A percentile compares a stretch with the other conserved stretches of the same genome.
These are phyloP conservation scores for Leucophenga varia DNA, from an alignment of 1,140 invertebrate genomes.

Conservation along the genomic window DNA sequence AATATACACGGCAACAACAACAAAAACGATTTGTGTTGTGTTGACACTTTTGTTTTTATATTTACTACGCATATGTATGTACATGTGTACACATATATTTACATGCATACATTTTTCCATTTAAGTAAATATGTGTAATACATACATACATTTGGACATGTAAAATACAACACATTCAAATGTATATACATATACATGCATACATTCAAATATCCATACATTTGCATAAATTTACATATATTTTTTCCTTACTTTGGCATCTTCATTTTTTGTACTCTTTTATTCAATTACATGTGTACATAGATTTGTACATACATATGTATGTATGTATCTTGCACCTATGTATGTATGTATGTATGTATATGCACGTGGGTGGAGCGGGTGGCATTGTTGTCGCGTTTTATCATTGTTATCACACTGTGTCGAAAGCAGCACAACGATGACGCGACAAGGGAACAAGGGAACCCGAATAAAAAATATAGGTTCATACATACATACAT, in stretches of 20 bases:
- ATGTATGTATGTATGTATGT: conserved; percentile 12
- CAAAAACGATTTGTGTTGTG: conserved; percentile 34
- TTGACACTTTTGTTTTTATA: conserved; percentile 39
- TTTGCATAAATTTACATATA: no score
- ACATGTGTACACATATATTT: not conserved
- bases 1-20: conserved; percentile 21
- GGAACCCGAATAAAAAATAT: no score
- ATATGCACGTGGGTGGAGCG: conserved; percentile 6
- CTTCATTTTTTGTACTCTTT: conserved; percentile 45
- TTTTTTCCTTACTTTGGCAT: conserved; percentile 18
- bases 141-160: not conserved
- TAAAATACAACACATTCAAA: no score
- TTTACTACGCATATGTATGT: not conserved
- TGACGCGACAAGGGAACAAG: no score
- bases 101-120: not conserved
- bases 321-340: conserved; percentile 37
- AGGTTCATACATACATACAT: no score
- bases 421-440: no score
- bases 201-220: no score
- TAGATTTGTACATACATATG: no score
- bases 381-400: conserved; percentile 12
- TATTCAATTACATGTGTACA: no score
- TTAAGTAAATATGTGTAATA: not conserved
- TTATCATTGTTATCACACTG: conserved; percentile 5
- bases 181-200: not conserved